phyloP scores from a whole-genome alignment of 2,113 vertebrate species.

The Rhodinocichla rosea region DNA sequence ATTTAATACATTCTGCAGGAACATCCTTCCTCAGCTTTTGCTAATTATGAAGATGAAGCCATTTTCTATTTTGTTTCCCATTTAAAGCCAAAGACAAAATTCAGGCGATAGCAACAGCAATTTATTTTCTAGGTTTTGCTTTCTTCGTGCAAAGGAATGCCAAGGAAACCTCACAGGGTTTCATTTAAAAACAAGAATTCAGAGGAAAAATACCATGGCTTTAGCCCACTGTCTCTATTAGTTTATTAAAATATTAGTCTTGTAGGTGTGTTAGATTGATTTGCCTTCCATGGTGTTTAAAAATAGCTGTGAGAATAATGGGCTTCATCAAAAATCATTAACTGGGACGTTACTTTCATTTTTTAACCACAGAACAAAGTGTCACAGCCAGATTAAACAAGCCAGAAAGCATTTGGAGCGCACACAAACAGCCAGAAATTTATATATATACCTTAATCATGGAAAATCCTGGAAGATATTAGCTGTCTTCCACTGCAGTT shows the following conservation, averaged over 20 bases:
- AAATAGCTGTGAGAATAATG: constrained; percentile 68
- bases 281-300: constrained; percentile 4
- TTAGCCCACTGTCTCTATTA: constrained; percentile 23
- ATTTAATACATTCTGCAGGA: constrained; percentile 23
- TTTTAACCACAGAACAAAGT: constrained; percentile 56
- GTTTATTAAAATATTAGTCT: constrained; percentile 64
- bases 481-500: neutral
- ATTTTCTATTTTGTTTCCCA: neutral
- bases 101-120: neutral
- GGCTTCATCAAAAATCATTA: constrained; percentile 64
- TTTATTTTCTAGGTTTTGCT: neutral
- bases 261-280: constrained; percentile 41
- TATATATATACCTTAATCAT: neutral
- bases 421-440: constrained; percentile 1
- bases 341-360: constrained; percentile 36
- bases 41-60: neutral
- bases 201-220: constrained; percentile 9
- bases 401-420: neutral
- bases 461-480: constrained; percentile 36
- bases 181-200: constrained; percentile 12
- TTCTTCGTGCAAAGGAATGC: neutral
- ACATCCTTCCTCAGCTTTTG: neutral
- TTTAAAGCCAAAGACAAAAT: neutral
- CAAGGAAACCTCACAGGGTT: constrained; percentile 5
- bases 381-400: constrained; percentile 68